A percentile compares a stretch with the other conserved stretches of the same genome.
Evolutionary conservation across 2,113 vertebrate species (phyloP).

Genomic region (Gila orcuttii): DNA sequence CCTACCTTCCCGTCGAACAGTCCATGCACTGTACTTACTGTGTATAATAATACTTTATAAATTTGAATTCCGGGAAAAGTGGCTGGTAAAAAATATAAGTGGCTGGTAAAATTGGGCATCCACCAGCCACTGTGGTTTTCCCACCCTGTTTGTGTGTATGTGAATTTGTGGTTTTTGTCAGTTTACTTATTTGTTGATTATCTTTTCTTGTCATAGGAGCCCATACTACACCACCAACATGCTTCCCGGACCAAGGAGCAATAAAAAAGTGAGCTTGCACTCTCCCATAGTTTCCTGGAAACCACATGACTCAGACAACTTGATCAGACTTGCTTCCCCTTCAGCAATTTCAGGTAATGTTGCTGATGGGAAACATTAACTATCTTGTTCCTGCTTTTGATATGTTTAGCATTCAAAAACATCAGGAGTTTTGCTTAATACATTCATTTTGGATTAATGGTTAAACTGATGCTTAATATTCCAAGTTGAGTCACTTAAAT

Average conservation of each 20-base stretch:
- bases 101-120: no score
- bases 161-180: background rate
- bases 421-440: background rate
- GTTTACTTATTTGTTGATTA: background rate
- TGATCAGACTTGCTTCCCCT: conserved; percentile 42
- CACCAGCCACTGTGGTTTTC: no score
- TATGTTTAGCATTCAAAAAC: background rate
- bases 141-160: background rate
- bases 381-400: conserved; percentile 10
- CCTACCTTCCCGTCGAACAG: no score
- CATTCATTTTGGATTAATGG: background rate
- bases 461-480: background rate
- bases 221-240: background rate
- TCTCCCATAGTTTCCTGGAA: conserved; percentile 30
- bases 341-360: background rate
- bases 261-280: background rate
- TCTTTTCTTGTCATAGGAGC: background rate
- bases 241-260: background rate
- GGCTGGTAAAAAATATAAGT: no score
- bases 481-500: background rate
- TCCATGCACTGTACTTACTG: no score
- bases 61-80: no score
- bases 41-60: no score
- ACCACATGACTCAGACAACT: conserved; percentile 30
- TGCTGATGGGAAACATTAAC: background rate